Evolutionary conservation across 1,140 invertebrate species (phyloP).

Genomic region (Calliphora vicina): DNA sequence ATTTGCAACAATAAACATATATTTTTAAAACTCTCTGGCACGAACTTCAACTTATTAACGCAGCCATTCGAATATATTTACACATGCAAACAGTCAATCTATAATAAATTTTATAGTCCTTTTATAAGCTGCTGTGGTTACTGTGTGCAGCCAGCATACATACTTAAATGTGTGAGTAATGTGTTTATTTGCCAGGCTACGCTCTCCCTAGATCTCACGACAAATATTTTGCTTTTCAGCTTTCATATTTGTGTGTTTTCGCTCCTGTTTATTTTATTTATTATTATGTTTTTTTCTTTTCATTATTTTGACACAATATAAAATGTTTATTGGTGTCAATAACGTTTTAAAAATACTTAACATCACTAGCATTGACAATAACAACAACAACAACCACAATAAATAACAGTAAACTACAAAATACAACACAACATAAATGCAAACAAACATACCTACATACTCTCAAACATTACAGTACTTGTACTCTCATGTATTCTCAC

Average conservation of each 20-base stretch:
- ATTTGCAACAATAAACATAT: no score
- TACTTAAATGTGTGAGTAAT: background rate
- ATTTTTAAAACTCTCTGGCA: no score
- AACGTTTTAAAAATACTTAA: background rate
- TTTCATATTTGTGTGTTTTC: background rate
- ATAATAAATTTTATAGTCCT: background rate
- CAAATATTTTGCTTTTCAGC: no score
- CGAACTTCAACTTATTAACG: no score
- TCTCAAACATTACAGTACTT: no score
- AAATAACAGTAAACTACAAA: background rate
- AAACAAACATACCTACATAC: background rate
- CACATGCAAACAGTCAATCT: background rate
- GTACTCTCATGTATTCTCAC: background rate
- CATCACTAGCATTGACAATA: background rate
- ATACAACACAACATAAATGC: no score
- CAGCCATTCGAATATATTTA: no score
- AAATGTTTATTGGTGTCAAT: constrained; percentile 5
- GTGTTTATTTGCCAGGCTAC: no score
- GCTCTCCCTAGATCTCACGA: no score
- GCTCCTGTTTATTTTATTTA: background rate
- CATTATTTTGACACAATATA: background rate
- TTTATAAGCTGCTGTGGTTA: background rate
- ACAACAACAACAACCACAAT: background rate
- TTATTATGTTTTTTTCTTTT: background rate
- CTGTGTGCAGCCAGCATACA: no score